These are phyloP conservation scores for Copidosoma aretas DNA, from an alignment of 2,888 invertebrate genomes.

Conservation along the genomic window DNA sequence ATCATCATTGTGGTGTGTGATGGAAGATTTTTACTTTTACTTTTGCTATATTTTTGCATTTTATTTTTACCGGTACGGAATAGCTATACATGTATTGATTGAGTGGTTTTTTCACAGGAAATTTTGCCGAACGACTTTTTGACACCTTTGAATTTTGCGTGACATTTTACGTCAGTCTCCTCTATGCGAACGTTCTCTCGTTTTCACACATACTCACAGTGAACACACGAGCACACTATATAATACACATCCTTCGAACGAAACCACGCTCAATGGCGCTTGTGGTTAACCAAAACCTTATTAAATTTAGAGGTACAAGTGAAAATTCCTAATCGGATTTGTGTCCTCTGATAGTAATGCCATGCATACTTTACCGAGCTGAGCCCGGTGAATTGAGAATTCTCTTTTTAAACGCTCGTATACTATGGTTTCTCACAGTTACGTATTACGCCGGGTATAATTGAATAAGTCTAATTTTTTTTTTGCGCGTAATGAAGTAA, in stretches of 20 bases:
- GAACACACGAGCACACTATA: conserved; percentile 33
- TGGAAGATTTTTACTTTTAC: too few species aligned
- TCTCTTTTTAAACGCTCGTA: conserved; percentile 16
- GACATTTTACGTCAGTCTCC: conserved; percentile 36
- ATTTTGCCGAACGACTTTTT: conserved; percentile 20
- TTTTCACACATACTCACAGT: conserved; percentile 30
- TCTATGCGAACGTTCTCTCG: conserved; percentile 31
- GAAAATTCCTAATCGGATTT: conserved; percentile 27
- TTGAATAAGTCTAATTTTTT: too few species aligned
- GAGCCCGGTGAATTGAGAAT: conserved; percentile 20
- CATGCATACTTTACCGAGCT: conserved; percentile 31
- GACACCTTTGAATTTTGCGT: conserved; percentile 32
- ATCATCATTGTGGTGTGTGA: too few species aligned
- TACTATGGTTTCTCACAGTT: conserved; percentile 15
- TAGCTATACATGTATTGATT: too few species aligned
- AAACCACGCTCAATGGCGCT: conserved; percentile 11
- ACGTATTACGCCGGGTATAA: not conserved
- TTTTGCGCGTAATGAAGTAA: too few species aligned
- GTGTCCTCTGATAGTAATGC: conserved; percentile 22
- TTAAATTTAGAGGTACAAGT: conserved; percentile 22
- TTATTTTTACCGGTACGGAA: too few species aligned
- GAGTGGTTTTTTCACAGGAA: not conserved
- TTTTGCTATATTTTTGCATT: too few species aligned
- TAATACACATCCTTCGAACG: conserved; percentile 16
- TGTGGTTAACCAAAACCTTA: conserved; percentile 9